Percentiles rank a stretch among this genome's conserved stretches.
Evolutionary conservation across 1,140 invertebrate species (phyloP).

Genomic region (Bemisia tabaci): DNA sequence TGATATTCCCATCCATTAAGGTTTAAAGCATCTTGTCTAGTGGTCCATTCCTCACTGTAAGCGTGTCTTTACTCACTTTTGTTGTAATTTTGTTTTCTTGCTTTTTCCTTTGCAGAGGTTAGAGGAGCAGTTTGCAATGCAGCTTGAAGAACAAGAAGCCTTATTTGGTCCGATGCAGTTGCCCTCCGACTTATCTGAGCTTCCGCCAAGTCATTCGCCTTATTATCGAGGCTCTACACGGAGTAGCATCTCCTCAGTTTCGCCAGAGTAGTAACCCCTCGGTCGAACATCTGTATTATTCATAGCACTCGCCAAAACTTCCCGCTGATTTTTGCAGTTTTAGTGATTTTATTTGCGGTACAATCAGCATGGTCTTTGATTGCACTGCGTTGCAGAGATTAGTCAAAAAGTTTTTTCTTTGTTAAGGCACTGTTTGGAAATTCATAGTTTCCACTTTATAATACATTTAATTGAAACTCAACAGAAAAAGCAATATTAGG

Average conservation of each 20-base stretch:
- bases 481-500: too few relatives aligned
- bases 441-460: not conserved
- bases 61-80: too few relatives aligned
- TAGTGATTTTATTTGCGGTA: not conserved
- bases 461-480: too few relatives aligned
- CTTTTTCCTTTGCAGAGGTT: constrained; percentile 49
- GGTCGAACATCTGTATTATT: not conserved
- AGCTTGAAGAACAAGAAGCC: constrained; percentile 70
- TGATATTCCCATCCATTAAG: too few relatives aligned
- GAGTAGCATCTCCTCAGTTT: constrained; percentile 52
- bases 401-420: not conserved
- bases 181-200: constrained; percentile 44
- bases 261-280: constrained; percentile 34
- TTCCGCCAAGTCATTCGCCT: constrained; percentile 31
- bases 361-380: not conserved
- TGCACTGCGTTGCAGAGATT: not conserved
- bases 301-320: not conserved
- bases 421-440: not conserved
- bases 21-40: too few relatives aligned
- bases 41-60: too few relatives aligned
- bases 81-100: too few relatives aligned
- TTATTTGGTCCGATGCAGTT: constrained; percentile 48
- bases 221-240: constrained; percentile 43
- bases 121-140: constrained; percentile 69
- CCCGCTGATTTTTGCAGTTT: not conserved